Conservation (phyloP, 2,888 invertebrate genomes). For the Epinotia ramella region DNA sequence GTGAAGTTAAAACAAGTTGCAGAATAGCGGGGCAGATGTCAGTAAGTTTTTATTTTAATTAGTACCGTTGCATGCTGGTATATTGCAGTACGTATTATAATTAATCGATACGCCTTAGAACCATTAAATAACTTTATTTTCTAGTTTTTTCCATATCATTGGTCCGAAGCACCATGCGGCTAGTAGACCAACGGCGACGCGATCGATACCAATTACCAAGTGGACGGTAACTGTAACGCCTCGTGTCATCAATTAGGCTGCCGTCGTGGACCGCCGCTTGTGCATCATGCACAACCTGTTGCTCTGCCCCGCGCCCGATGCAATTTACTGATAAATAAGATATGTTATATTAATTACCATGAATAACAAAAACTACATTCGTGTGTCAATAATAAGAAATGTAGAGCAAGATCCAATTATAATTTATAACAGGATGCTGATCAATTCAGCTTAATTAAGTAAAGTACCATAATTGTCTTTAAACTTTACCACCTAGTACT, state of each 20-base stretch:
- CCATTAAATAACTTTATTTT: background rate
- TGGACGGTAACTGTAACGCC: conserved; percentile 74
- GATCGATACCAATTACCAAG: conserved; percentile 65
- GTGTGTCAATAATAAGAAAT: conserved; percentile 14
- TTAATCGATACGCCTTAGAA: background rate
- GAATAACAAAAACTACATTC: conserved; percentile 24
- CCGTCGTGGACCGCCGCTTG: conserved; percentile 51
- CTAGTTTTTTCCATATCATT: background rate
- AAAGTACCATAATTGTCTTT: background rate
- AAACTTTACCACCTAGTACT: background rate
- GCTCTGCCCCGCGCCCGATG: conserved; percentile 57
- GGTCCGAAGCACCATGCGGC: conserved; percentile 46
- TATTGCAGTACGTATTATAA: background rate
- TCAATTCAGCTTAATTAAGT: background rate
- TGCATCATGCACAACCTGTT: conserved; percentile 69
- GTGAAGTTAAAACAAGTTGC: too few species aligned
- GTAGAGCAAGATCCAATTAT: conserved; percentile 24
- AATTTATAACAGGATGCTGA: background rate
- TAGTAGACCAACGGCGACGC: conserved; percentile 55
- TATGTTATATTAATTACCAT: conserved; percentile 40
- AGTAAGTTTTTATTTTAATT: background rate
- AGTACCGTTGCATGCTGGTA: too few species aligned
- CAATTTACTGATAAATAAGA: conserved; percentile 55
- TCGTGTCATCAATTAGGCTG: conserved; percentile 67
- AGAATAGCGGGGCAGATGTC: background rate